phyloP scores from a whole-genome alignment of 2,888 invertebrate genomes.

The Drosophila kanekoi region DNA sequence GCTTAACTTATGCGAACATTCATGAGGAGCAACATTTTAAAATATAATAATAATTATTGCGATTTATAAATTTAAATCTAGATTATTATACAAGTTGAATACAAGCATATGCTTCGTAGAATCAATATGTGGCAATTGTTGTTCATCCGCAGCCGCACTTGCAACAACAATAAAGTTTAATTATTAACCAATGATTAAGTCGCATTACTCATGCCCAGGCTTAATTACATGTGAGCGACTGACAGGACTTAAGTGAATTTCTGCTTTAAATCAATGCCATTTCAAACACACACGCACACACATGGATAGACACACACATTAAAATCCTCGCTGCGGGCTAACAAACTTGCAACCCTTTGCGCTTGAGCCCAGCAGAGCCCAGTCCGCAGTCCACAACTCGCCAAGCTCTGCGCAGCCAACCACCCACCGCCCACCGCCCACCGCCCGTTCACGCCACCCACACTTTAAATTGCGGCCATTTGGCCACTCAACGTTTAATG shows the following conservation, averaged over 20 bases:
- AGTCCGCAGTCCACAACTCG: too few relatives aligned
- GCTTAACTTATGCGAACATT: background rate
- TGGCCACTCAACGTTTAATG: conserved; percentile 77
- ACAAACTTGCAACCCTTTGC: conserved; percentile 29
- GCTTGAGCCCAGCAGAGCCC: too few relatives aligned
- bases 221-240: conserved; percentile 30
- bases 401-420: background rate
- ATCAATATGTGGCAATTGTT: conserved; percentile 18
- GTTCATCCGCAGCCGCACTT: conserved; percentile 11
- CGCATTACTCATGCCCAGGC: conserved; percentile 45
- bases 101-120: too few relatives aligned
- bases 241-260: conserved; percentile 37
- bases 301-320: conserved; percentile 9
- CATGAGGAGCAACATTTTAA: background rate
- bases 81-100: background rate
- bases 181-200: conserved; percentile 58
- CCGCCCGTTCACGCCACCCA: conserved; percentile 3
- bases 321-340: conserved; percentile 31
- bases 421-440: background rate
- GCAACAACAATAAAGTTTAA: conserved; percentile 39
- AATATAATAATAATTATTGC: conserved; percentile 1
- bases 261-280: conserved; percentile 63
- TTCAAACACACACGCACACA: conserved; percentile 36
- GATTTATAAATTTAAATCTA: background rate
- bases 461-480: conserved; percentile 60